Evolutionary conservation across 2,888 invertebrate genomes (phyloP), one percentile per base, ranked within the genome.

Genomic region (Eristalis tenax): DNA sequence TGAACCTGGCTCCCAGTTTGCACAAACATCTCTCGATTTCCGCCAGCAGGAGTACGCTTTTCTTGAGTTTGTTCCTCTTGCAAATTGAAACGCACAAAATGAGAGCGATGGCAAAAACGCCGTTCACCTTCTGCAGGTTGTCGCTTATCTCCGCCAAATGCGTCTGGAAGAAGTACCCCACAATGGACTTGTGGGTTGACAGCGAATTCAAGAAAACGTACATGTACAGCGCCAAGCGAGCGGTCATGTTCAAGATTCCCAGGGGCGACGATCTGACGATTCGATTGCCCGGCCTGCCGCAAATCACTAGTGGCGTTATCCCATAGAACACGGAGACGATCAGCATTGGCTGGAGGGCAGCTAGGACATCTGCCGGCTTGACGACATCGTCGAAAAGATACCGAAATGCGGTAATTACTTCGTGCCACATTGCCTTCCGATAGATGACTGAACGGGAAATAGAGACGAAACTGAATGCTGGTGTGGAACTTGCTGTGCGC

Each of bases 91-190:
- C 18, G 50, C 50, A 8, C 18, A 50, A 50, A 18, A 8, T 50
- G 18, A 50, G n/a, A 10, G n/a, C 1, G 74, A 68, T 43, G 73
- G 22, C 0, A 65, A 4, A 0, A 63, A 15, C 75, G 8, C 91
- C 92, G 2, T 91, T 91, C 56, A 91, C 90, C 64, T 92, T 91
- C 80, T 93, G 93, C 23, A 93, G 69, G 0, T 89, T 89, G 69
- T 93, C 93, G 3, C 93, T 92, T 40, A 92, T 76, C 76, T 90
- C 89, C 0, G 92, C 92, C 40, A 93, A 91, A 43, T 91, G 89
- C 18, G 92, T 92, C 56, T 91, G 90, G 61, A 93, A 92, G 82
- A 93, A 93, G 81, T 91, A 92, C 3, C 90, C 91, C 43, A 92
- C 90, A 86, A 93, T 92, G 10, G 92, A 92, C 38, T 91, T 91